Percentiles rank a stretch among this genome's conserved stretches.
These are phyloP conservation scores for Albula glossodonta DNA, from an alignment of 2,113 vertebrate genomes.

Conservation along the genomic window DNA sequence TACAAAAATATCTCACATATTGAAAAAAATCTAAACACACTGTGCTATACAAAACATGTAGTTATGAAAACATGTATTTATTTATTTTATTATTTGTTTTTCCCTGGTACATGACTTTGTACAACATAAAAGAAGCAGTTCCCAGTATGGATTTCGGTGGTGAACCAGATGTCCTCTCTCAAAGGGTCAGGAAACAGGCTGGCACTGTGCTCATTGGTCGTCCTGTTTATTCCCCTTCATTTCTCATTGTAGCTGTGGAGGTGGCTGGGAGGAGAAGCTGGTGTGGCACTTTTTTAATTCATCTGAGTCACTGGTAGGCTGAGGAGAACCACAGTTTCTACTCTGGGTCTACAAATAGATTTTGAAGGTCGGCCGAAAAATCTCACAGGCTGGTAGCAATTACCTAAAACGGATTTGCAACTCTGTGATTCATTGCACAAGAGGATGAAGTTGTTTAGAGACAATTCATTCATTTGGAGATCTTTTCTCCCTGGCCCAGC, in stretches of 20 bases:
- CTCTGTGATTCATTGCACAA: conserved; percentile 76
- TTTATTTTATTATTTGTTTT: too few relatives aligned
- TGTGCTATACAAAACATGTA: not conserved
- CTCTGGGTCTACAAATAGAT: conserved; percentile 82
- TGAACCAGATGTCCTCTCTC: conserved; percentile 38
- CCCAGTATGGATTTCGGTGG: not conserved
- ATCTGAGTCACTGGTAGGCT: conserved; percentile 65
- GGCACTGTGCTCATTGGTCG: conserved; percentile 36
- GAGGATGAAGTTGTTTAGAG: conserved; percentile 76
- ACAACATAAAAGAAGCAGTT: not conserved
- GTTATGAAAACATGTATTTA: too few relatives aligned
- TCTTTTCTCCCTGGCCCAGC: conserved; percentile 42
- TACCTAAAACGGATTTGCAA: conserved; percentile 83
- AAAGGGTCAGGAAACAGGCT: conserved; percentile 53
- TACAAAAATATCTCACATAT: too few relatives aligned
- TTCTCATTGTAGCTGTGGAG: conserved; percentile 60
- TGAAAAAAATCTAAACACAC: too few relatives aligned
- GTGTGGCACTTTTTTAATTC: conserved; percentile 44
- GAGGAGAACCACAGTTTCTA: conserved; percentile 71
- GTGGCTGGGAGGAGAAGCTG: conserved; percentile 70
- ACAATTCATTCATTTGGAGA: conserved; percentile 50
- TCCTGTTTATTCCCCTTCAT: conserved; percentile 49
- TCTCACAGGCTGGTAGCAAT: conserved; percentile 83
- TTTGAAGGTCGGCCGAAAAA: conserved; percentile 77
- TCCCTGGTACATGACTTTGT: not conserved